Evolutionary conservation across 2,888 invertebrate genomes (phyloP), one percentile per base, ranked within the genome.

Genomic region (Arctia plantaginis): DNA sequence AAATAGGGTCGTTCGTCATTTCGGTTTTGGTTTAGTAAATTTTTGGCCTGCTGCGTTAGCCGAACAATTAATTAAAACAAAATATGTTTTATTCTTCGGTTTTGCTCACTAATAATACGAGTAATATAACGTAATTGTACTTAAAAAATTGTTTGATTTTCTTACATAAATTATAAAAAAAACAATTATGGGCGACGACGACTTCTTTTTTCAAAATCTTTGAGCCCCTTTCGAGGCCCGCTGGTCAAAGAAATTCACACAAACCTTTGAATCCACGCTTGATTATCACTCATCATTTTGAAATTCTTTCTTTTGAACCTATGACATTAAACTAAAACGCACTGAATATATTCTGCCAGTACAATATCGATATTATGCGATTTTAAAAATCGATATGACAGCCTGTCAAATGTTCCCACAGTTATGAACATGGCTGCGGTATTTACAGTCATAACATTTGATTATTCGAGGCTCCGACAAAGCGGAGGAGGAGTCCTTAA

Each of bases 261-360:
- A 51, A 51, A 51, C 51, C 8, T 20, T 51, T 51, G 8, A 51
- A 51, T 51, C 51, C 23, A 12, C 3, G 20, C 18, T 20, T 8
- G 20, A 51, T 20, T n/a, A 0, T 6, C n/a, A n/a, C n/a, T n/a
- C n/a, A n/a, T 55, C 51, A 55, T 10, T 55, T 55, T 55, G 3
- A 55, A 55, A 55, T n/a, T n/a, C 51, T 55, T 23, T 55, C n/a
- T 23, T 73, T 75, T 78, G 69, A 78, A 84, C 76, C 76, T 82
- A 78, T 76, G 65, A 70, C 62, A n/a, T n/a, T 41, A 68, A 55
- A 15, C 67, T 13, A 72, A 69, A 35, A n/a, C n/a, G n/a, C 74
- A 41, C 68, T 39, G 44, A 41, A 30, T 39, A 33, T 73, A 84
- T 75, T 74, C 68, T 78, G 78, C 27, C 55, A 67, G 39, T 69